Conservation (phyloP, 2,797 vertebrate genomes). For the Arctocebus calabarensis region DNA sequence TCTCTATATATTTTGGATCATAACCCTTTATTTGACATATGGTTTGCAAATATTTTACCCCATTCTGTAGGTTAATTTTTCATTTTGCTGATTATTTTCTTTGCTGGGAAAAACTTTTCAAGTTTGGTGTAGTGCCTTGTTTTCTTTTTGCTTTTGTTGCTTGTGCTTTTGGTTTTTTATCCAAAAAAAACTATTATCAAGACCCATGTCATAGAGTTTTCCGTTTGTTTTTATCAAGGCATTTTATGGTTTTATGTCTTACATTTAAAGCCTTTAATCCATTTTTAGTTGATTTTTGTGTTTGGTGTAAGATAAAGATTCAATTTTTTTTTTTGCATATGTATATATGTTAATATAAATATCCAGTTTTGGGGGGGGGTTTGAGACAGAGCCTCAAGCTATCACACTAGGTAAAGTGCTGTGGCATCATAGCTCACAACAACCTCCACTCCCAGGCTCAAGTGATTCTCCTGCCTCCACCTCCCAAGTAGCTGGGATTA, state of each 20-base stretch:
- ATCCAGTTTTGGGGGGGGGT: not conserved
- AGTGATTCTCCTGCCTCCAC: too few relatives aligned
- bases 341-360: too few relatives aligned
- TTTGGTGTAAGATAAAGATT: not conserved
- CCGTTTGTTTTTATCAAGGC: not conserved
- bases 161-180: not conserved
- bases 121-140: not conserved
- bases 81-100: not conserved
- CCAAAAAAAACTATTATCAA: not conserved
- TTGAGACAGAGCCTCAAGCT: too few relatives aligned
- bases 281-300: not conserved
- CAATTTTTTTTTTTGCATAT: not conserved
- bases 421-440: too few relatives aligned
- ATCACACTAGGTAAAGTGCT: too few relatives aligned
- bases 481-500: too few relatives aligned
- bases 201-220: not conserved
- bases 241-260: not conserved
- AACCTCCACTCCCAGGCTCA: too few relatives aligned
- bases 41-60: not conserved
- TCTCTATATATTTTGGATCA: not conserved
- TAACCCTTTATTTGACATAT: not conserved
- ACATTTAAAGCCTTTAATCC: not conserved
- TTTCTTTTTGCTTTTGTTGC: not conserved
- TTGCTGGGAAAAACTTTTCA: not conserved
- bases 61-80: not conserved